Conservation (phyloP, 2,113 vertebrate species). For the Muscicapa adusta region DNA sequence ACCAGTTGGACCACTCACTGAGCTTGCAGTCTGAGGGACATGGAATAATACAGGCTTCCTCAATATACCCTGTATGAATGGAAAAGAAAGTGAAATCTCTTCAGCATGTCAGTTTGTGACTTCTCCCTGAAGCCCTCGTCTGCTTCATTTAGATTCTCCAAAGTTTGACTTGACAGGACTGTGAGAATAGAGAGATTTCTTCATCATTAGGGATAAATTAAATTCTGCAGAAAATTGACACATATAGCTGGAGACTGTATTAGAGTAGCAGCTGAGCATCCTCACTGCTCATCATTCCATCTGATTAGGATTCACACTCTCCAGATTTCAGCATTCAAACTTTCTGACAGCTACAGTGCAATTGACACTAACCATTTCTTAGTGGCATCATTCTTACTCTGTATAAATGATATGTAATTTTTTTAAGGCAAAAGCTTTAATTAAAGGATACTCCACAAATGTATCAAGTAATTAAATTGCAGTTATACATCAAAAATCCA, state of each 20-base stretch:
- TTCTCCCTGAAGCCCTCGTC: neutral
- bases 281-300: neutral
- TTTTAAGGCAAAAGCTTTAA: neutral
- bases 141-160: conserved; percentile 43
- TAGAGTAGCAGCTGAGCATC: conserved; percentile 41
- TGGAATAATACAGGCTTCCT: conserved; percentile 95
- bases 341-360: conserved; percentile 66
- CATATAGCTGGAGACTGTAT: neutral
- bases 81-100: conserved; percentile 17
- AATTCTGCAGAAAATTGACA: conserved; percentile 61
- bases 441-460: neutral
- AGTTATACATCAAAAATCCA: neutral
- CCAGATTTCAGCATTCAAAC: conserved; percentile 50
- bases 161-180: conserved; percentile 39
- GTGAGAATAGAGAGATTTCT: conserved; percentile 51
- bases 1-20: conserved; percentile 99
- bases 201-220: conserved; percentile 53
- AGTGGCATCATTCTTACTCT: neutral
- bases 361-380: conserved; percentile 61
- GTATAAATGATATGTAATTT: neutral
- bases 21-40: conserved; percentile 98
- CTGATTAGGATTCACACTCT: conserved; percentile 56
- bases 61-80: conserved; percentile 84
- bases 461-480: neutral
- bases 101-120: neutral